These are phyloP conservation scores for Platycercus adscitus DNA, from an alignment of 2,113 vertebrate species.

Conservation along the genomic window DNA sequence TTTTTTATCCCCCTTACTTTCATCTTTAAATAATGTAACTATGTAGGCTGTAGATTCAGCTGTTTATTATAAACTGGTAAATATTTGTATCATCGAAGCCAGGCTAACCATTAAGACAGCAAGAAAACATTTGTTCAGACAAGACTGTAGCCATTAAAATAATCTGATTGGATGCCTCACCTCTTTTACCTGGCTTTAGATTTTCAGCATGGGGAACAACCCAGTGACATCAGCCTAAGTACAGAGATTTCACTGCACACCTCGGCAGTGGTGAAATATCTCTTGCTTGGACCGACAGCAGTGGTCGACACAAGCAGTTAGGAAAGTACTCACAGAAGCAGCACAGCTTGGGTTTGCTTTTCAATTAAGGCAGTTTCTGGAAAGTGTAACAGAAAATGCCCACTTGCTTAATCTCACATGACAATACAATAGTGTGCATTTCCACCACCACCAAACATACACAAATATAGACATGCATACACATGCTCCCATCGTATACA, in stretches of 20 bases:
- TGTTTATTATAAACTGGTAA: constrained; percentile 62
- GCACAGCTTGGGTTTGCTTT: not conserved
- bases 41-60: constrained; percentile 59
- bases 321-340: not conserved
- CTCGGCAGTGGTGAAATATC: not conserved
- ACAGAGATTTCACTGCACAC: not conserved
- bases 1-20: constrained; percentile 54
- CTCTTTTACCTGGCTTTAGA: constrained; percentile 13
- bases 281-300: fast-evolving
- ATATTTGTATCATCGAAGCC: constrained; percentile 45
- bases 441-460: not conserved
- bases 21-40: constrained; percentile 61
- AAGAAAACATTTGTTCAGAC: constrained; percentile 65
- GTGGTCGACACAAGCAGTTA: not conserved
- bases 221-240: constrained; percentile 11
- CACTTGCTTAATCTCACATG: not conserved
- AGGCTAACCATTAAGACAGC: constrained; percentile 32
- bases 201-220: constrained; percentile 1
- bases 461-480: not conserved
- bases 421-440: not conserved
- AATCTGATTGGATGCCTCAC: constrained; percentile 49
- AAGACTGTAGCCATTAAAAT: constrained; percentile 57
- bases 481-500: not conserved
- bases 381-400: not conserved
- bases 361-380: not conserved